phyloP scores from a whole-genome alignment of 2,113 vertebrate species.

The Protobothrops flavoviridis region DNA sequence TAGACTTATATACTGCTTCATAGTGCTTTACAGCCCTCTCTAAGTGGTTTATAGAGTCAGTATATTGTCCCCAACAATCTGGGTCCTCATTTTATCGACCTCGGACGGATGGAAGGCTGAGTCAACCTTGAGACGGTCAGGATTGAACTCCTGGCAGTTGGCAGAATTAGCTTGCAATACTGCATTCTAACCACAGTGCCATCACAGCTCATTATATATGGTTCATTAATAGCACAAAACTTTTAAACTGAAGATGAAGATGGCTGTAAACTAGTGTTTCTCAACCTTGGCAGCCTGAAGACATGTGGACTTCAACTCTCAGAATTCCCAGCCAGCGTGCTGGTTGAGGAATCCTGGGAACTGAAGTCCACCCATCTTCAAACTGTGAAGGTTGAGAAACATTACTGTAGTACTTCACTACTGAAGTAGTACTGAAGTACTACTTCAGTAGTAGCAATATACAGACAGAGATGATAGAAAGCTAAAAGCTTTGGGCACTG shows the following conservation, averaged over 20 bases:
- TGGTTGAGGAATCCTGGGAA: not conserved
- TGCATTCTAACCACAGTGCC: not conserved
- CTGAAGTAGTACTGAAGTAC: too few species aligned
- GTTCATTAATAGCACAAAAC: not conserved
- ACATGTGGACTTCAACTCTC: not conserved
- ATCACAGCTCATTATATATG: not conserved
- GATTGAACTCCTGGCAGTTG: not conserved
- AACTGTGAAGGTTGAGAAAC: not conserved
- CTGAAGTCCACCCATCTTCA: not conserved
- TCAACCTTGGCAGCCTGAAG: not conserved
- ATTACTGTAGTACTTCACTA: too few species aligned
- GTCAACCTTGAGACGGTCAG: not conserved
- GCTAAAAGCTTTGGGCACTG: not conserved
- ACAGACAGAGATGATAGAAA: not conserved
- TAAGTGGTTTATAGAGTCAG: not conserved
- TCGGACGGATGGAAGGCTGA: not conserved
- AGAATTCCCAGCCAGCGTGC: not conserved
- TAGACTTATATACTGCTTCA: not conserved
- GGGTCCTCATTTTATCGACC: too few species aligned
- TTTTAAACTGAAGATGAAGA: not conserved
- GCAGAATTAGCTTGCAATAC: not conserved
- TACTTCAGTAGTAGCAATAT: not conserved
- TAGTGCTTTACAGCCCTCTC: not conserved
- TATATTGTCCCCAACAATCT: not conserved
- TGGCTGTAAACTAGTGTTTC: not conserved